Evolutionary conservation across 2,113 vertebrate species (phyloP), one percentile per base, ranked within the genome.

Genomic region (Calyptomena viridis): DNA sequence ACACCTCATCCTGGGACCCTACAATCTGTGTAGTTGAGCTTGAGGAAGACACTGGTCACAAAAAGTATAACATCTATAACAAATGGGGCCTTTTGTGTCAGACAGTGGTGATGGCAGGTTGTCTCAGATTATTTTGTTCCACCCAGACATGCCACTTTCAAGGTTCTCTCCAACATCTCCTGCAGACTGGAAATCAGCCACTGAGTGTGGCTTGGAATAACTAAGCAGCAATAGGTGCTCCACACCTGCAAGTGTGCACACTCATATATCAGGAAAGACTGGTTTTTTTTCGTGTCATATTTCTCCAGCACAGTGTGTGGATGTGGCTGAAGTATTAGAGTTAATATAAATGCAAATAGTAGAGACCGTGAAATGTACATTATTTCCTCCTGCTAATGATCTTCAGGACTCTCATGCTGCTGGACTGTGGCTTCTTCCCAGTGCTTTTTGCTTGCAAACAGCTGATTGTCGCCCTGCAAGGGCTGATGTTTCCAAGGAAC

Each of bases 261-360:
- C 23, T 60, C 25, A 9, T 15, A 25, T 17, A 33, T 30, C 50
- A 77, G 33, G n/a, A 86, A 55, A 27, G 23, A 49, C 5, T 6
- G 20, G 22, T n/a, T 30, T 89, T 42, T 40, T 8, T 6, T 11
- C 17, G 21, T 47, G 55, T 88, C 46, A 11, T 81, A 50, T 90
- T 96, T 74, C 35, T 71, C 14, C 31, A 71, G 42, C 24, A 18
- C 42, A 47, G 24, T n/a, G 39, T 3, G 2, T 71, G 55, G 55
- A 74, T 77, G 37, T 71, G 33, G 46, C 67, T 80, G 63, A 86
- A 66, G 46, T 17, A 80, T 60, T 77, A 12, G 15, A 83, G 53
- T 92, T 96, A 79, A 94, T 90, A 69, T 91, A 49, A 42, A 86
- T 86, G 85, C 85, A 92, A 90, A 97, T 93, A 74, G 30, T 46